Evolutionary conservation across 2,888 invertebrate species (phyloP), one percentile per base, ranked within the genome.

Genomic region (Ichneumoninae sp.): DNA sequence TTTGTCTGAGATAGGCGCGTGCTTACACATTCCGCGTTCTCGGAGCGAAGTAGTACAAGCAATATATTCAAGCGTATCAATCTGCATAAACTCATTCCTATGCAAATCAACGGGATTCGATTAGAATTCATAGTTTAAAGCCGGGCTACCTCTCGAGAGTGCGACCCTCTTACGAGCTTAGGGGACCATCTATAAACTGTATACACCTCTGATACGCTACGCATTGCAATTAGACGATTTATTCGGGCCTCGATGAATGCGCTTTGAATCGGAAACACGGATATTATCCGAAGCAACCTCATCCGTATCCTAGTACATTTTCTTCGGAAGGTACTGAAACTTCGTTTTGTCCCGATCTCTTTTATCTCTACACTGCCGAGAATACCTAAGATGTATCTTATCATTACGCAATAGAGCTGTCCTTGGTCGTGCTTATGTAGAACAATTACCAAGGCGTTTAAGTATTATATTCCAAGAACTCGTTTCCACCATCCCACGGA

Each of bases 51-150:
- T 79, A 82, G 83, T 85, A 83, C 86, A 75, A 86, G 85, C 87
- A 86, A 87, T 89, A 88, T 87, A 89, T 90, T 89, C 91, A 87
- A 90, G 91, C 91, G 92, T 92, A 92, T 92, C 92, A 92, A 92
- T 92, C 92, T 92, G 92, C 92, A 92, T 92, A 92, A 93, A 92
- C 92, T 92, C 92, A 92, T 92, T 92, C 91, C 91, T 88, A 90
- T 89, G 90, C 90, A 89, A 90, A 90, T 88, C 88, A 88, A 89
- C 88, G 90, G 89, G 88, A 81, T 81, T 83, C 86, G 84, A 82
- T 85, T 85, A 85, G 85, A 85, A 85, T 85, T 85, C 85, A 85
- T 83, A 80, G 85, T 85, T 83, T 76, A 76, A 80, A 80, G 79
- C 85, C 79, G 52, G 75, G 75, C 54, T 77, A 54, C 69, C 68